Evolutionary conservation across 2,888 invertebrate species (phyloP).

Genomic region (Rhorus exstirpatorius): DNA sequence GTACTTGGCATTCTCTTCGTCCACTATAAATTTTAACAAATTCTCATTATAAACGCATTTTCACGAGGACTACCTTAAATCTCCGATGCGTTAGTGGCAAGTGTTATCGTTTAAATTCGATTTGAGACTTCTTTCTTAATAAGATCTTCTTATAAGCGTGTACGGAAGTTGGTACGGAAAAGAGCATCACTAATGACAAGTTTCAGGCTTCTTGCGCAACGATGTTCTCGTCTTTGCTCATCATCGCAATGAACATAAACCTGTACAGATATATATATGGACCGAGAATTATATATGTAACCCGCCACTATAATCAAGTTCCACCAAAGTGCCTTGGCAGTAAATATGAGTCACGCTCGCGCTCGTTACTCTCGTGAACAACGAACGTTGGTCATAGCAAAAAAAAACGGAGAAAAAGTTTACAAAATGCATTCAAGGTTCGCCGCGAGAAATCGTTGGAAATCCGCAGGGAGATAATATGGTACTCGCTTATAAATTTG

Average conservation of each 20-base stretch:
- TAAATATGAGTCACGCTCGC: slow-evolving; percentile 65
- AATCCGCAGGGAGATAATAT: slow-evolving; percentile 4
- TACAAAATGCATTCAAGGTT: slow-evolving; percentile 33
- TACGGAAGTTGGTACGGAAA: not conserved
- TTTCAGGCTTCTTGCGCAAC: slow-evolving; percentile 24
- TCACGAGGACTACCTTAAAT: no score
- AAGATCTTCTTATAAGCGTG: not conserved
- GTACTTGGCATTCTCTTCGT: no score
- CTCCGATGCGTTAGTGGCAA: no score
- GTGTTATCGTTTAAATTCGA: no score
- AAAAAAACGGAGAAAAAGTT: slow-evolving; percentile 13
- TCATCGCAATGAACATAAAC: slow-evolving; percentile 31
- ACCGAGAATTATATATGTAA: slow-evolving; percentile 5
- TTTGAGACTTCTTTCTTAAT: not conserved
- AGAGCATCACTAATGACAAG: not conserved
- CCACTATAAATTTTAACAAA: no score
- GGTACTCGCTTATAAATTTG: slow-evolving; percentile 12
- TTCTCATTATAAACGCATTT: no score
- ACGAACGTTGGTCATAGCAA: slow-evolving; percentile 55
- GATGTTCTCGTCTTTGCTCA: slow-evolving; percentile 14
- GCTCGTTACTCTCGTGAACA: slow-evolving; percentile 61
- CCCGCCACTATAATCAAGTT: slow-evolving; percentile 42
- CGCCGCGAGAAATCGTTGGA: slow-evolving; percentile 27
- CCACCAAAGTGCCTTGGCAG: slow-evolving; percentile 34
- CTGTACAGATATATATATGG: slow-evolving; percentile 29